A percentile compares a stretch with the other conserved stretches of the same genome.
These are phyloP conservation scores for Nipponacmea schrenckii DNA, from an alignment of 2,888 invertebrate genomes.

Conservation along the genomic window DNA sequence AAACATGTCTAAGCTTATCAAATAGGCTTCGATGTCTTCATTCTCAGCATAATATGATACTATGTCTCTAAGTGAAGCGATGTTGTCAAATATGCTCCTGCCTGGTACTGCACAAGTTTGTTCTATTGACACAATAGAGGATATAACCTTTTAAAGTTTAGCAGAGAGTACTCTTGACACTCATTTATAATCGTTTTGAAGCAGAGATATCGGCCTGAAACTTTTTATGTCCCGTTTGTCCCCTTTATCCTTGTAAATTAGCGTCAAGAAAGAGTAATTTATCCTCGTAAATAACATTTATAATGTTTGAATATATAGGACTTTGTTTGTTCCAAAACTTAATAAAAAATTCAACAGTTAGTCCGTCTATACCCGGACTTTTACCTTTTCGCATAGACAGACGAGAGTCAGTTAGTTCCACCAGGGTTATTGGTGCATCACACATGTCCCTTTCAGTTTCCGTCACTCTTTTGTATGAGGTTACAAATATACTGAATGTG, in stretches of 20 bases:
- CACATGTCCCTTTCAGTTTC: not conserved
- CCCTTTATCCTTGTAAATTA: slow-evolving; percentile 35
- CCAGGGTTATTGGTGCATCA: slow-evolving; percentile 9
- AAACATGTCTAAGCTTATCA: slow-evolving; percentile 40
- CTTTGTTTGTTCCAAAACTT: slow-evolving; percentile 1
- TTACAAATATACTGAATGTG: no score
- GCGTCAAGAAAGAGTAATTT: slow-evolving; percentile 25
- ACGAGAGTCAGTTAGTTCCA: slow-evolving; percentile 12
- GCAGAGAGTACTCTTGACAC: slow-evolving; percentile 35
- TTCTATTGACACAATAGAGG: slow-evolving; percentile 27
- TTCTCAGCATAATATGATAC: slow-evolving; percentile 35
- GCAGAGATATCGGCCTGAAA: slow-evolving; percentile 38
- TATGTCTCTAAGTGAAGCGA: slow-evolving; percentile 33
- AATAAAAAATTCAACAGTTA: slow-evolving; percentile 5
- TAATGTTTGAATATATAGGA: slow-evolving; percentile 19
- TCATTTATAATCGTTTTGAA: slow-evolving; percentile 40
- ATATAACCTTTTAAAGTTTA: slow-evolving; percentile 28
- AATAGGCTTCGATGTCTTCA: slow-evolving; percentile 30
- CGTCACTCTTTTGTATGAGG: no score
- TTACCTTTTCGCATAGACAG: slow-evolving; percentile 30
- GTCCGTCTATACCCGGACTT: slow-evolving; percentile 7
- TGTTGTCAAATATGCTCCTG: slow-evolving; percentile 39
- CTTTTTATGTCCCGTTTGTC: slow-evolving; percentile 30
- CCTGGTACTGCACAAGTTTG: slow-evolving; percentile 40
- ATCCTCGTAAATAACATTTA: slow-evolving; percentile 18